A percentile compares a stretch with the other conserved stretches of the same genome.
These are phyloP conservation scores for Subanguina moxae DNA, from an alignment of 1,140 invertebrate genomes.

Conservation along the genomic window DNA sequence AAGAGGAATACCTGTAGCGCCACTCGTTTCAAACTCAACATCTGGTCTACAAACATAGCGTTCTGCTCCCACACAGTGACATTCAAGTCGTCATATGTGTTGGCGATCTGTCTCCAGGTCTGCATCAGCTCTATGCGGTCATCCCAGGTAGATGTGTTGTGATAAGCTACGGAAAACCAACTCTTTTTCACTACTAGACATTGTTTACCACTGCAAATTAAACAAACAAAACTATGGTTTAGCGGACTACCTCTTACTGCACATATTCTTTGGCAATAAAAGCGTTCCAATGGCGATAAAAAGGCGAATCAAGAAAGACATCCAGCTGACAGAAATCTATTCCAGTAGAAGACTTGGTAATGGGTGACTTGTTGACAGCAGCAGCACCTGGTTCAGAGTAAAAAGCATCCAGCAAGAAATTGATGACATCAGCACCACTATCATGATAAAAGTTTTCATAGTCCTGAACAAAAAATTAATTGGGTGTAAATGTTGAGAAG, in stretches of 20 bases:
- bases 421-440: not conserved
- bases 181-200: conserved; percentile 37
- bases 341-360: not conserved
- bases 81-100: conserved; percentile 46
- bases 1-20: conserved; percentile 38
- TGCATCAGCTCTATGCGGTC: conserved; percentile 54
- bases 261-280: not conserved
- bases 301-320: conserved; percentile 4
- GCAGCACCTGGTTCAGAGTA: not conserved
- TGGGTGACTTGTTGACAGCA: not conserved
- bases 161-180: conserved; percentile 51
- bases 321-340: conserved; percentile 8
- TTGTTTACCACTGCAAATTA: not conserved
- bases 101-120: conserved; percentile 50
- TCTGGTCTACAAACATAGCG: conserved; percentile 58
- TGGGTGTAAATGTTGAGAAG: not conserved
- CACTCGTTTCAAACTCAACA: conserved; percentile 48
- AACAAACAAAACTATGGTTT: not conserved
- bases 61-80: conserved; percentile 55
- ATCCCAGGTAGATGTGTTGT: conserved; percentile 50
- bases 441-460: not conserved
- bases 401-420: conserved; percentile 5
- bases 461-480: not conserved
- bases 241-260: not conserved
- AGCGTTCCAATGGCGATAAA: conserved; percentile 10